Percentiles rank a stretch among this genome's conserved stretches.
Conservation (phyloP, 2,797 vertebrate genomes). For the Carduelis carduelis region DNA sequence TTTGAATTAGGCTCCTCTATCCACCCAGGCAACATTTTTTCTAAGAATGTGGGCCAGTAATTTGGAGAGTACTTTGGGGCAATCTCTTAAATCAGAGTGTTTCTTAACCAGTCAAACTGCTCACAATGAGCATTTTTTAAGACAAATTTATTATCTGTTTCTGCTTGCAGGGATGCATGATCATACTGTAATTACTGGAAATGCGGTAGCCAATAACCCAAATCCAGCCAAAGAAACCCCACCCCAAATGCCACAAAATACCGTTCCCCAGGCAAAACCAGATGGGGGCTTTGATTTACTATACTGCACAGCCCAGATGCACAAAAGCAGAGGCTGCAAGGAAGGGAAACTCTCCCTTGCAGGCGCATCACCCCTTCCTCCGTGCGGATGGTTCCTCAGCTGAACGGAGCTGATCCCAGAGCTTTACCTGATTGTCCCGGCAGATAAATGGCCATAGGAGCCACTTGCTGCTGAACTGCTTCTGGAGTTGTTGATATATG, state of each 20-base stretch:
- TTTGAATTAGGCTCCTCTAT: constrained; percentile 21
- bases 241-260: background rate
- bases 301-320: background rate
- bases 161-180: background rate
- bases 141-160: background rate
- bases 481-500: constrained; percentile 96
- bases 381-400: rapidly evolving
- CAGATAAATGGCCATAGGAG: constrained; percentile 93
- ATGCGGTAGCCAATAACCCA: background rate
- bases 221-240: background rate
- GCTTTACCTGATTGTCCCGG: constrained; percentile 86
- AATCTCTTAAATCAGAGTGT: constrained; percentile 14
- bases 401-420: rapidly evolving
- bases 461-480: constrained; percentile 91
- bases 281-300: background rate
- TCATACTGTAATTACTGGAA: background rate
- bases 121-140: background rate
- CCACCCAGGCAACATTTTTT: background rate
- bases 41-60: background rate
- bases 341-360: background rate
- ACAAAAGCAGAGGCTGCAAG: background rate
- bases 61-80: background rate
- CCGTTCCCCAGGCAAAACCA: background rate
- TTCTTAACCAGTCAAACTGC: background rate
- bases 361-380: background rate